Conservation (phyloP, 2,888 invertebrate species). For the Hartigia nigra region DNA sequence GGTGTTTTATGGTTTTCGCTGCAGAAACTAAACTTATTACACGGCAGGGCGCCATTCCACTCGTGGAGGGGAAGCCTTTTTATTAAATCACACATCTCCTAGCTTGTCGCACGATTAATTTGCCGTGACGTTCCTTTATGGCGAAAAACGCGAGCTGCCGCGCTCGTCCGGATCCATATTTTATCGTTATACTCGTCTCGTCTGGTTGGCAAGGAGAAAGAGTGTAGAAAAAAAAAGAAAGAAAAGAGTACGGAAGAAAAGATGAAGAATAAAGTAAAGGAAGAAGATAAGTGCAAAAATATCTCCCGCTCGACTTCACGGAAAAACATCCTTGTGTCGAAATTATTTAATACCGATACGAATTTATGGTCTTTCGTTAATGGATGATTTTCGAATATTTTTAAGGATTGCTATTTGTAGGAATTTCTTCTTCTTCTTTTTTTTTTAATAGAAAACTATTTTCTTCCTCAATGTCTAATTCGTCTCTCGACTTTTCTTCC, state of each 20-base stretch:
- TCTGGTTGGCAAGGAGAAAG: background rate
- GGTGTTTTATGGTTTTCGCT: slow-evolving; percentile 62
- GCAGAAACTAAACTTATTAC: slow-evolving; percentile 65
- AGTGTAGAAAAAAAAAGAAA: slow-evolving; percentile 16
- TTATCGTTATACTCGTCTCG: slow-evolving; percentile 32
- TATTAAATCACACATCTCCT: slow-evolving; percentile 31
- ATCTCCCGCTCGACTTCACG: background rate
- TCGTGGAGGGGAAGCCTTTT: slow-evolving; percentile 25
- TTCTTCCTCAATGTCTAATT: background rate
- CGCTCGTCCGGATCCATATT: slow-evolving; percentile 46
- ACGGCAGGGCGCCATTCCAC: slow-evolving; percentile 46
- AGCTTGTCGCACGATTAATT: slow-evolving; percentile 58
- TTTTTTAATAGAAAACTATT: background rate
- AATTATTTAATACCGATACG: background rate
- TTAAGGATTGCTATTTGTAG: no score
- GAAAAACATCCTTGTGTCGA: background rate
- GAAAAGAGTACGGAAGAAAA: background rate
- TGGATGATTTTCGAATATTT: background rate
- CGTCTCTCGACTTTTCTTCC: slow-evolving; percentile 25
- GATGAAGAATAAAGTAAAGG: background rate
- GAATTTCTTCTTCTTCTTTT: no score
- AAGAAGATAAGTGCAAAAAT: background rate
- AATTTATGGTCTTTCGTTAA: background rate
- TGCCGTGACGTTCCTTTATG: slow-evolving; percentile 57
- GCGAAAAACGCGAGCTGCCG: slow-evolving; percentile 31